These are phyloP conservation scores for Synanthedon tipuliformis DNA, from an alignment of 2,888 invertebrate genomes.

Conservation along the genomic window DNA sequence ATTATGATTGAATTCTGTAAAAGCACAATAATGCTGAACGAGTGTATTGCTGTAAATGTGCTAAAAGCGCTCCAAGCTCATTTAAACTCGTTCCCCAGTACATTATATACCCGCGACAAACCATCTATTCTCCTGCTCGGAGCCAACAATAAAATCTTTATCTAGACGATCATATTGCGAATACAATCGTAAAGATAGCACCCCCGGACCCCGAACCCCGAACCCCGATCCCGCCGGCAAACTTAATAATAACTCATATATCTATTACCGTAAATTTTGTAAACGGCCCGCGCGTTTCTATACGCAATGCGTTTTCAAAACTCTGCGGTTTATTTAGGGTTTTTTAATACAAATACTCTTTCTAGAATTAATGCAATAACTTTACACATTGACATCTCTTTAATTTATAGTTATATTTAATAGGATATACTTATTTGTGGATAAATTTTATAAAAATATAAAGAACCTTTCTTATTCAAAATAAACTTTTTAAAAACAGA, in stretches of 20 bases:
- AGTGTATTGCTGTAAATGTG: too few species aligned
- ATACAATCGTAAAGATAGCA: constrained; percentile 37
- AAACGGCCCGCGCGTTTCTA: constrained; percentile 7
- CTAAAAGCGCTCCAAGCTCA: too few species aligned
- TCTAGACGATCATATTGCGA: constrained; percentile 33
- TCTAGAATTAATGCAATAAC: too few species aligned
- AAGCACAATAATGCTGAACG: too few species aligned
- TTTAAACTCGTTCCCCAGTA: neutral
- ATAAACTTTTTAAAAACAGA: too few species aligned
- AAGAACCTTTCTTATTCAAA: too few species aligned
- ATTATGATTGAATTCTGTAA: too few species aligned
- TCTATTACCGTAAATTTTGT: constrained; percentile 45
- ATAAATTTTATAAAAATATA: too few species aligned
- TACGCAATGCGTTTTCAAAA: neutral
- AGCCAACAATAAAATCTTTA: constrained; percentile 43
- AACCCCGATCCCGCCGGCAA: constrained; percentile 17
- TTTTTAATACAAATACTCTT: too few species aligned
- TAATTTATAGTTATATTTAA: too few species aligned
- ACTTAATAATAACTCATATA: constrained; percentile 50
- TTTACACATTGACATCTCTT: too few species aligned
- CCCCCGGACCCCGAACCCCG: constrained; percentile 6
- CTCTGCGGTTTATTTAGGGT: neutral
- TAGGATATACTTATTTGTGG: too few species aligned
- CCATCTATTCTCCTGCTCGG: constrained; percentile 10
- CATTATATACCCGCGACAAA: neutral